A percentile compares a stretch with the other conserved stretches of the same genome.
These are phyloP conservation scores for Sepioteuthis lessoniana DNA, from an alignment of 2,888 invertebrate species.

Conservation along the genomic window DNA sequence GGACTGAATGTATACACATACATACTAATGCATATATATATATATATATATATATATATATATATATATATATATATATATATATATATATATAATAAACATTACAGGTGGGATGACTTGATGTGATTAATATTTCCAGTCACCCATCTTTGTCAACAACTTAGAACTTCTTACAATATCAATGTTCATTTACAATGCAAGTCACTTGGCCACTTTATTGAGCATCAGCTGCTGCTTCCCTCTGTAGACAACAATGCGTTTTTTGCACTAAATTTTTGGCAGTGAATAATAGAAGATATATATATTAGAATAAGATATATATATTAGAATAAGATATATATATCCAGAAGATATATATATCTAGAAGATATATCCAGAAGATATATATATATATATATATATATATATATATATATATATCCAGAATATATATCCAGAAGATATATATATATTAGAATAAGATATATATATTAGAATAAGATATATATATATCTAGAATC, in stretches of 20 bases:
- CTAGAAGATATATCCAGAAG: too few relatives aligned
- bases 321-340: too few relatives aligned
- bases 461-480: background rate
- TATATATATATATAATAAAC: background rate
- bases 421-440: too few relatives aligned
- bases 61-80: conserved; percentile 15
- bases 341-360: background rate
- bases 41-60: conserved; percentile 36
- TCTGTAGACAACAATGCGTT: background rate
- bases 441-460: background rate
- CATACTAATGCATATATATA: too few relatives aligned
- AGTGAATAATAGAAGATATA: background rate
- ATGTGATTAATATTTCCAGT: background rate
- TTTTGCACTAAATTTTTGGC: background rate
- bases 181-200: background rate
- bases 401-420: background rate
- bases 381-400: too few relatives aligned
- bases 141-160: background rate
- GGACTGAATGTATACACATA: too few relatives aligned
- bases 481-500: background rate
- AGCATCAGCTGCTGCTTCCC: too few relatives aligned
- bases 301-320: too few relatives aligned
- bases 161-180: background rate
- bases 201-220: background rate
- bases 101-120: background rate